Conservation (phyloP, 2,797 vertebrate genomes). For the Sorex maritimensis region DNA sequence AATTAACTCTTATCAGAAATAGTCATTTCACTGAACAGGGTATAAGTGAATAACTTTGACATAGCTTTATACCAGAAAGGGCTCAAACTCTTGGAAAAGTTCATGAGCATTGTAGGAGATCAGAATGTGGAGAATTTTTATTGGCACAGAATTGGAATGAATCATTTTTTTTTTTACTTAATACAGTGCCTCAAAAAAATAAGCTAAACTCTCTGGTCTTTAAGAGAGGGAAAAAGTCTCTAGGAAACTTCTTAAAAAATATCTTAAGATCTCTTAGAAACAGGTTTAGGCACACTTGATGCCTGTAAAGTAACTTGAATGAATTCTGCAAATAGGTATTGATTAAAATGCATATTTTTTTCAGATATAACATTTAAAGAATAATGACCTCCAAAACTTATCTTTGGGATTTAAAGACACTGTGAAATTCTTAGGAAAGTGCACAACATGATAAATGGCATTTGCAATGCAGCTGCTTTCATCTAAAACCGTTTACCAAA, state of each 20-base stretch:
- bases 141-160: conserved; percentile 46
- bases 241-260: background rate
- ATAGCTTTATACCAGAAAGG: background rate
- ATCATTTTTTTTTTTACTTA: conserved; percentile 53
- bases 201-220: conserved; percentile 50
- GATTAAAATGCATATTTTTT: conserved; percentile 29
- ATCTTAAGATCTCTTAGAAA: conserved; percentile 34
- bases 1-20: conserved; percentile 85
- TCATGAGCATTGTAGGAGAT: background rate
- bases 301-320: conserved; percentile 35
- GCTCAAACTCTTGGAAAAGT: background rate
- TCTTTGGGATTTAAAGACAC: conserved; percentile 46
- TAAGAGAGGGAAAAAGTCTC: background rate
- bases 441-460: conserved; percentile 57
- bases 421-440: conserved; percentile 58
- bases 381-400: conserved; percentile 43
- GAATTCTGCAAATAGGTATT: conserved; percentile 12
- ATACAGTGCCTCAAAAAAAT: conserved; percentile 65
- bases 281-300: conserved; percentile 44
- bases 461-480: conserved; percentile 8
- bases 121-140: conserved; percentile 17
- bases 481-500: conserved; percentile 64
- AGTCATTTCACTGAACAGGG: conserved; percentile 29
- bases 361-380: background rate
- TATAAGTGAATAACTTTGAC: background rate